phyloP scores from a whole-genome alignment of 2,888 invertebrate species.

The Euclidia mi region DNA sequence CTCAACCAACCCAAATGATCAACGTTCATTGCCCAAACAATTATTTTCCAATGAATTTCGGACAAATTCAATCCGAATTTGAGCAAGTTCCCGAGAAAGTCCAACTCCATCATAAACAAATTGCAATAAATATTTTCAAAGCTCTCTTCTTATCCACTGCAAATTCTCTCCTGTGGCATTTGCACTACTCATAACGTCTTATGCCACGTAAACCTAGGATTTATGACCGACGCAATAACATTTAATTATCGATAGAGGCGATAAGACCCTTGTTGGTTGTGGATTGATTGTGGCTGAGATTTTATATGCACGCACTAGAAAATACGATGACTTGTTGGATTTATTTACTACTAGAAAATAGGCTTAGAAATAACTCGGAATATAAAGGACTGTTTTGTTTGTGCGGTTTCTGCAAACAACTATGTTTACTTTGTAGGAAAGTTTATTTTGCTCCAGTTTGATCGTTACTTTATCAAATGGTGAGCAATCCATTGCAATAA shows the following conservation, averaged over 20 bases:
- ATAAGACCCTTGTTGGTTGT: constrained; percentile 50
- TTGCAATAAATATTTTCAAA: constrained; percentile 9
- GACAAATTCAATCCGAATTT: background rate
- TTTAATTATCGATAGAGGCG: constrained; percentile 65
- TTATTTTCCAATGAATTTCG: no score
- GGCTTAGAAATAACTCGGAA: background rate
- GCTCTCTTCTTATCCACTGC: constrained; percentile 7
- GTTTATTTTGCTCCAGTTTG: no score
- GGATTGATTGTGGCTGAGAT: constrained; percentile 34
- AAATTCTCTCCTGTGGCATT: constrained; percentile 21
- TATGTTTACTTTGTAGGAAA: no score
- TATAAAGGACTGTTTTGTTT: no score
- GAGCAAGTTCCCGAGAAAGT: background rate
- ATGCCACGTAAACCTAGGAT: constrained; percentile 47
- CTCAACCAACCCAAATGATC: background rate
- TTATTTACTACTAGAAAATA: constrained; percentile 10
- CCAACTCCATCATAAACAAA: constrained; percentile 1
- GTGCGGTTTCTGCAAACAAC: no score
- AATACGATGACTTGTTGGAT: constrained; percentile 5
- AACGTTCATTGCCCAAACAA: background rate
- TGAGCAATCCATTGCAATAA: no score
- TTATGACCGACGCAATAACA: constrained; percentile 60
- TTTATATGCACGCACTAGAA: constrained; percentile 21
- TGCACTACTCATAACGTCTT: constrained; percentile 28
- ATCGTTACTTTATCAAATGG: no score